A percentile compares a stretch with the other conserved stretches of the same genome.
These are phyloP conservation scores for Sanderia malayensis DNA, from an alignment of 30 jellyfish, hydroid and myxozoan species.

Conservation along the genomic window DNA sequence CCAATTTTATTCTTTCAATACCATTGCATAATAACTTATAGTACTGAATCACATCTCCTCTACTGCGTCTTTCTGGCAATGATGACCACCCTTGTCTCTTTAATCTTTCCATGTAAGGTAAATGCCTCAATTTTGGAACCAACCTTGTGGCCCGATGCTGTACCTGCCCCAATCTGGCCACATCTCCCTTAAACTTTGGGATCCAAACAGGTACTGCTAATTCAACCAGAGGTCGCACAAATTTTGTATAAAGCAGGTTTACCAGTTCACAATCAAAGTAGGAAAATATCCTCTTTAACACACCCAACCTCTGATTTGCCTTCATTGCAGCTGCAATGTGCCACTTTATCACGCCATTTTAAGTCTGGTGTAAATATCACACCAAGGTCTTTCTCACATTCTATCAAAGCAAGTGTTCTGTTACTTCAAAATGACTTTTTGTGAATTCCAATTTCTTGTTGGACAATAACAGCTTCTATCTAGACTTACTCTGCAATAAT, in stretches of 20 bases:
- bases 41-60: too few relatives aligned
- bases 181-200: neutral
- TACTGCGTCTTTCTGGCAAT: too few relatives aligned
- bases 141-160: too few relatives aligned
- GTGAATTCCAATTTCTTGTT: too few relatives aligned
- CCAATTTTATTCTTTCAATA: neutral
- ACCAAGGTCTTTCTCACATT: neutral
- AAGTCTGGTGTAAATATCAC: neutral
- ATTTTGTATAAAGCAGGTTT: neutral
- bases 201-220: neutral
- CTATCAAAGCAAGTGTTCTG: neutral
- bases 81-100: too few relatives aligned
- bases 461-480: too few relatives aligned
- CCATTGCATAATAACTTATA: too few relatives aligned
- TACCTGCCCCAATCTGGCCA: too few relatives aligned
- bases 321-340: neutral
- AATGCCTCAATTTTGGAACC: too few relatives aligned
- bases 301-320: neutral
- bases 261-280: neutral
- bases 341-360: neutral
- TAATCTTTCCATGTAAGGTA: too few relatives aligned
- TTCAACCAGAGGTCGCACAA: neutral
- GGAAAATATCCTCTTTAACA: neutral
- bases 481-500: too few relatives aligned
- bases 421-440: too few relatives aligned